A percentile compares a stretch with the other conserved stretches of the same genome.
These are phyloP conservation scores for Acestrorhynchus altus DNA, from an alignment of 2,797 vertebrate species.

Conservation along the genomic window DNA sequence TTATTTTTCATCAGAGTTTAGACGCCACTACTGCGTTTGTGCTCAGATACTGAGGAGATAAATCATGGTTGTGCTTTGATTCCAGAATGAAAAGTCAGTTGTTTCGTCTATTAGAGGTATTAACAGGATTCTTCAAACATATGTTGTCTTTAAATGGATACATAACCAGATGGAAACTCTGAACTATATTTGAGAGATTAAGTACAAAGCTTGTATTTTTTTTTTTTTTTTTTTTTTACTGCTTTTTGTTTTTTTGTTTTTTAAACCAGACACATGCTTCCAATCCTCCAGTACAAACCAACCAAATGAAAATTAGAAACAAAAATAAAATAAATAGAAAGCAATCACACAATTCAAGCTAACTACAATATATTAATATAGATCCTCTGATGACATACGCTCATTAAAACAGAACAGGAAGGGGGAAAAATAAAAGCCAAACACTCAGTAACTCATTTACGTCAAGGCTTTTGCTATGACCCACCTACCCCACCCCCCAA, in stretches of 20 bases:
- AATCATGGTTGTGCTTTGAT: conserved; percentile 70
- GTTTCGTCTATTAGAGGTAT: conserved; percentile 57
- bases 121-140: conserved; percentile 68
- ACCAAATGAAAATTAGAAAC: conserved; percentile 70
- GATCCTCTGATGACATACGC: conserved; percentile 85
- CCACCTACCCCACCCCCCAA: conserved; percentile 48
- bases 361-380: conserved; percentile 93
- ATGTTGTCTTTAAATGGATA: conserved; percentile 66
- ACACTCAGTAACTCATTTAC: conserved; percentile 75
- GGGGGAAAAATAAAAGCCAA: conserved; percentile 54
- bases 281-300: conserved; percentile 82
- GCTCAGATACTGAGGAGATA: conserved; percentile 62
- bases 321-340: conserved; percentile 81
- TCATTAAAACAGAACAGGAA: conserved; percentile 78
- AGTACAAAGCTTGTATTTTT: conserved; percentile 67
- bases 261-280: conserved; percentile 71
- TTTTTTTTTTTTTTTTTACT: conserved; percentile 66
- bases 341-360: conserved; percentile 87
- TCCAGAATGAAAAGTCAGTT: conserved; percentile 52
- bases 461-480: conserved; percentile 67
- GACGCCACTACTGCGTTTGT: conserved; percentile 47
- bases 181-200: conserved; percentile 71
- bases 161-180: conserved; percentile 67
- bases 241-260: conserved; percentile 55
- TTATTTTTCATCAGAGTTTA: not conserved